Evolutionary conservation across 1,140 invertebrate species (phyloP).

Genomic region (Pseudachorutes palmiensis): DNA sequence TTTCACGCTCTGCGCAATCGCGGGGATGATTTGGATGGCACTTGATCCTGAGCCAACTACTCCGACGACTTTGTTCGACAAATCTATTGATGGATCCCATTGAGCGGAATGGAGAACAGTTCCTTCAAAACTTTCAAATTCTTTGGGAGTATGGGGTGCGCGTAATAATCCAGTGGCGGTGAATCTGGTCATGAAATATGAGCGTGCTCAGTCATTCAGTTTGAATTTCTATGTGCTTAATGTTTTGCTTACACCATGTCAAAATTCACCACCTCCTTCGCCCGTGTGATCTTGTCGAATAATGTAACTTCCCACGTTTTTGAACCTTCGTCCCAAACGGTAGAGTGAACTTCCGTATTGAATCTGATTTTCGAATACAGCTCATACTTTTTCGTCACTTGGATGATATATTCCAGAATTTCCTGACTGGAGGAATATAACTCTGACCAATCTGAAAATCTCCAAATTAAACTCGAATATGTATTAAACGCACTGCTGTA

Average conservation of each 20-base stretch:
- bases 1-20: conserved; percentile 20
- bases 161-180: conserved; percentile 19
- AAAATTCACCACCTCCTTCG: conserved; percentile 4
- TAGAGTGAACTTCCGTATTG: conserved; percentile 14
- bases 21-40: conserved; percentile 29
- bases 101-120: conserved; percentile 20
- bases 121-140: conserved; percentile 23
- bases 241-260: conserved; percentile 18
- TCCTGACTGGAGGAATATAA: conserved; percentile 22
- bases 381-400: conserved; percentile 19
- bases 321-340: conserved; percentile 19
- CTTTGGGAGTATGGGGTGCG: conserved; percentile 20
- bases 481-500: background rate
- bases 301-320: conserved; percentile 22
- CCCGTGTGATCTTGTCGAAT: background rate
- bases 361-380: conserved; percentile 21
- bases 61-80: conserved; percentile 25
- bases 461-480: background rate
- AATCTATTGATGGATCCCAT: conserved; percentile 23
- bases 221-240: no score
- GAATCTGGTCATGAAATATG: conserved; percentile 21
- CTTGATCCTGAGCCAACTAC: conserved; percentile 28
- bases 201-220: no score
- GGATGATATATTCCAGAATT: conserved; percentile 24
- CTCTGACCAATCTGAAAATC: conserved; percentile 25